Base-by-base conservation (phyloP, 2,797 vertebrate genomes). In the Darevskia mixta region DNA sequence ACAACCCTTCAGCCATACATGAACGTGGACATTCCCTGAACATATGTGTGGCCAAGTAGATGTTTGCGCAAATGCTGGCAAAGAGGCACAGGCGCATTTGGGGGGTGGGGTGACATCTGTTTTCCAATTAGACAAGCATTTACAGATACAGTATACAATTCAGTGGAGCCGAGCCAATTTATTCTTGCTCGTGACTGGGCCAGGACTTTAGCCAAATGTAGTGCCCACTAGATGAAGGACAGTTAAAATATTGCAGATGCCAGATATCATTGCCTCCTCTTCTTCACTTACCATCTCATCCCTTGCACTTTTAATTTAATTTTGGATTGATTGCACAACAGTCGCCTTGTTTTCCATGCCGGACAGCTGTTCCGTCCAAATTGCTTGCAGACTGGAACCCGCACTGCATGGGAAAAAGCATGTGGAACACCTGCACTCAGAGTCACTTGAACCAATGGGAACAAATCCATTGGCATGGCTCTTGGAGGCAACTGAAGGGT, bases 391-490 rank as follows among this genome's bases (percentile, higher is more conserved):
- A 38, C 17, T 91, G 91, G 88, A 86, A 85, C 64, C 69, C 58
- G 0, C 73, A 82, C 66, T 17, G 1, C 49, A 0, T 75, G 9
- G 89, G 3, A n/a, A 81, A 88, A 81, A 90, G 89, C 86, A 75
- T 90, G 76, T 86, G 17, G 10, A 89, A 92, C 94, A 94, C 94
- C 94, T 95, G 92, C 83, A 45, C 81, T 83, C 87, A 79, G 0
- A 92, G 90, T 91, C 92, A 79, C 91, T 92, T 1, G 87, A 89
- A 82, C 90, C 9, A 81, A 66, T 80, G 90, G 87, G 90, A 90
- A 73, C 80, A 71, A 76, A 0, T 87, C 67, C 43, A 77, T 81
- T 85, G 86, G 82, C 71, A 87, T 75, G 64, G 82, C 58, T 85
- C 32, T 0, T 76, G 25, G 79, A 77, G 89, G 80, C 38, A 79